A percentile compares a stretch with the other conserved stretches of the same genome.
Conservation (phyloP, 2,888 invertebrate species). For the Erannis defoliaria region DNA sequence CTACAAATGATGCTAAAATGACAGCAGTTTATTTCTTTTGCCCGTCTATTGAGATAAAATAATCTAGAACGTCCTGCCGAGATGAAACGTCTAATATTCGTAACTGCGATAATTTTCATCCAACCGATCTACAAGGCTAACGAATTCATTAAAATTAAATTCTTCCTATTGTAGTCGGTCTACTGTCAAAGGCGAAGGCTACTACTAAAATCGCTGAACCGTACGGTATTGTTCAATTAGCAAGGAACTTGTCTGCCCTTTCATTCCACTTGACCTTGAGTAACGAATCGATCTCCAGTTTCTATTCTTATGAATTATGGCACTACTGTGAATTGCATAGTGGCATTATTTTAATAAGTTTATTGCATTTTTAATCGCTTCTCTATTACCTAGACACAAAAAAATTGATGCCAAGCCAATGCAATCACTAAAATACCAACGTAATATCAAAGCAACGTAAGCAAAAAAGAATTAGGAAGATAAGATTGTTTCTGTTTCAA, state of each 20-base stretch:
- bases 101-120: not conserved
- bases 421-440: conserved; percentile 5
- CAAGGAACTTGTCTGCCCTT: conserved; percentile 10
- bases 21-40: too few relatives aligned
- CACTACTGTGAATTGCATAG: not conserved
- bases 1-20: too few relatives aligned
- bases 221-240: conserved; percentile 16
- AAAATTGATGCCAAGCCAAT: not conserved
- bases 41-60: too few relatives aligned
- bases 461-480: conserved; percentile 51
- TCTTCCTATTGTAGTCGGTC: not conserved
- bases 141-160: not conserved
- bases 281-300: not conserved
- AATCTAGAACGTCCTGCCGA: too few relatives aligned
- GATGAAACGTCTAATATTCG: too few relatives aligned
- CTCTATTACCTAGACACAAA: not conserved
- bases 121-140: not conserved
- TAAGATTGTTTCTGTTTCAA: conserved; percentile 52
- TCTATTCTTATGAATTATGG: conserved; percentile 12
- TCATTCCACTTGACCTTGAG: conserved; percentile 15
- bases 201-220: conserved; percentile 6
- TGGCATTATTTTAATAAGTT: not conserved
- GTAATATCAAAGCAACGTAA: conserved; percentile 28
- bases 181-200: conserved; percentile 1
- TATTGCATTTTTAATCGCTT: not conserved